Conservation (phyloP, 2,113 vertebrate genomes). For the Hiodon alosoides region DNA sequence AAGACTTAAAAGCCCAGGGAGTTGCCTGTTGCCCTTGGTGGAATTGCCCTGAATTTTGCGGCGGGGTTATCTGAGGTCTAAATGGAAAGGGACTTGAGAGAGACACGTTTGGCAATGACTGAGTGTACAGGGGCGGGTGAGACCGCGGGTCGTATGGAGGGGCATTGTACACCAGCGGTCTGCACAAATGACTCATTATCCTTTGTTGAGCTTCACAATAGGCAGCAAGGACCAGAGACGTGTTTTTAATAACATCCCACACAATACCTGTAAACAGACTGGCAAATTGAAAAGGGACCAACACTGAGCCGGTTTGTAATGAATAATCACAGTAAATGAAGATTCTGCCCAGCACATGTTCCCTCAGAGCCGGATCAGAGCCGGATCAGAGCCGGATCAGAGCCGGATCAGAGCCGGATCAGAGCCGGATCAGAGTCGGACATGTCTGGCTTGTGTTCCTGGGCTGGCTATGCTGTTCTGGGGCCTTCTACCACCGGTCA, state of each 20-base stretch:
- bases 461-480: background rate
- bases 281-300: constrained; percentile 77
- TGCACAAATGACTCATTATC: constrained; percentile 84
- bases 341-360: background rate
- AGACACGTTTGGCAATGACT: constrained; percentile 48
- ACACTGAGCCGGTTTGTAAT: constrained; percentile 70
- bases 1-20: constrained; percentile 37
- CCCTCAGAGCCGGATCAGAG: background rate
- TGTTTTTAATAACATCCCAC: constrained; percentile 52
- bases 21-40: constrained; percentile 60
- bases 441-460: background rate
- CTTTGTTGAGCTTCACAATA: constrained; percentile 83
- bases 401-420: constrained; percentile 18
- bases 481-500: background rate
- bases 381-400: background rate
- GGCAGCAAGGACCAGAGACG: constrained; percentile 58
- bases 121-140: constrained; percentile 66
- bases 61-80: constrained; percentile 74
- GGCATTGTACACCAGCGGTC: constrained; percentile 71
- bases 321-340: constrained; percentile 71
- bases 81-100: constrained; percentile 79
- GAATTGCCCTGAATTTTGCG: constrained; percentile 62
- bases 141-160: constrained; percentile 59
- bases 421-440: too few species aligned
- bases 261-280: constrained; percentile 75